Evolutionary conservation across 2,888 invertebrate species (phyloP), one percentile per base, ranked within the genome.

Genomic region (Bhutanitis thaidina): DNA sequence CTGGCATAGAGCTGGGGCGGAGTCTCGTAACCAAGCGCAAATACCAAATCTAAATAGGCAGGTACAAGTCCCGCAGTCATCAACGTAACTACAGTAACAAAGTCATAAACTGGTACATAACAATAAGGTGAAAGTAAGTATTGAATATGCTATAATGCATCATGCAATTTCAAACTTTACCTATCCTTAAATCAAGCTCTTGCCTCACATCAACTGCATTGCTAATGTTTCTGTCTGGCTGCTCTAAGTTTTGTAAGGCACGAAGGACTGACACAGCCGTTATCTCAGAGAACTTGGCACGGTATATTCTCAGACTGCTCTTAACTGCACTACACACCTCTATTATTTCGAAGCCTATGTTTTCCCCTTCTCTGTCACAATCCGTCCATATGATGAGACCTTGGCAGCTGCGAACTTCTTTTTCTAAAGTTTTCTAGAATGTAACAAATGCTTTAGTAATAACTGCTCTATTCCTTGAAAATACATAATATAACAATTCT

Each of bases 331-430:
- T 92, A 72, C 99, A 99, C 7, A 98, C 97, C 77, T 95, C 84
- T 44, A 99, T 97, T 29, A 99, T 93, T 91, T 99, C 99, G 90
- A 93, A 98, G 0, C 98, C 99, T 75, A 99, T 99, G 77, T 99
- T 98, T 84, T 99, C 99, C 27, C 99, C 99, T 90, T 99, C 99
- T 82, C 99, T 93, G 90, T 99, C 99, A 90, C 99, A 98, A 96
- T 99, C 99, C 1, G 99, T 99, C 99, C 99, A 99, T 62, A 99
- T 96, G 13, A 99, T 95, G 3, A 99, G 90, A 0, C 93, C 93
- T 59, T 92, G 86, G 64, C 95, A 95, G 30, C 80, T 71, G 13
- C 90, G 79, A 1, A 93, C 85, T 89, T 95, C 94, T 61, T 90
- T 87, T 75, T 94, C 93, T 62, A 95, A 74, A 3, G 95, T 94